Evolutionary conservation across 2,888 invertebrate genomes (phyloP).

Genomic region (Lingula anatina): DNA sequence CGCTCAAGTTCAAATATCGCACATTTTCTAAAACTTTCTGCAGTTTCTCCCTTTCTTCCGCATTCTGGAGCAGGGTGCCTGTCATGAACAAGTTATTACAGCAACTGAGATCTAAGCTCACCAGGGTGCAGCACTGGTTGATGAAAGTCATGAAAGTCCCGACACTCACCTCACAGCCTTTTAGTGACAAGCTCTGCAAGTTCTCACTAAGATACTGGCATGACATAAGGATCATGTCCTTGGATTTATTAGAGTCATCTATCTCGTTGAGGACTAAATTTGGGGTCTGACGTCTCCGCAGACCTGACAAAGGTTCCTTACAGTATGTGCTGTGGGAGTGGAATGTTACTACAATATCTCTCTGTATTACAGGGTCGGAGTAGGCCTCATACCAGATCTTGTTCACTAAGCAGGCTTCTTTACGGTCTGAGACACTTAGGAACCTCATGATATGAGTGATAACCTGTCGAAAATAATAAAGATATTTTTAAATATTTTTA

Average conservation of each 20-base stretch:
- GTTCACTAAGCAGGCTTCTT: slow-evolving; percentile 64
- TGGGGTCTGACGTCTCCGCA: slow-evolving; percentile 21
- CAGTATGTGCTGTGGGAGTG: slow-evolving; percentile 15
- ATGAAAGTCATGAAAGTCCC: slow-evolving; percentile 33
- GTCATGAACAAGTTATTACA: slow-evolving; percentile 72
- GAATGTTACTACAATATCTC: slow-evolving; percentile 57
- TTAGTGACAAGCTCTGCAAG: slow-evolving; percentile 33
- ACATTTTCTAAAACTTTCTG: slow-evolving; percentile 50
- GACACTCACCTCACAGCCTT: slow-evolving; percentile 42
- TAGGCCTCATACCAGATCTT: slow-evolving; percentile 66
- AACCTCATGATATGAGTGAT: slow-evolving; percentile 40
- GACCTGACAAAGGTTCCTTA: slow-evolving; percentile 12
- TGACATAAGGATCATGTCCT: slow-evolving; percentile 23
- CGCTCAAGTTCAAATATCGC: slow-evolving; percentile 60
- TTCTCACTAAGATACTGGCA: slow-evolving; percentile 27
- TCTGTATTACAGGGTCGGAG: slow-evolving; percentile 59
- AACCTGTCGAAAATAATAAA: slow-evolving; percentile 34
- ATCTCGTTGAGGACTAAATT: slow-evolving; percentile 36
- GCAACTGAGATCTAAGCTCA: slow-evolving; percentile 60
- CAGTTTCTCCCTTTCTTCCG: slow-evolving; percentile 53
- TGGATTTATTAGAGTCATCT: slow-evolving; percentile 27
- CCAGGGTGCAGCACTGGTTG: slow-evolving; percentile 54
- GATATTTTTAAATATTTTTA: no score
- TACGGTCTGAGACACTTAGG: slow-evolving; percentile 60
- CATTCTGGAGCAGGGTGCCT: slow-evolving; percentile 63